A percentile compares a stretch with the other conserved stretches of the same genome.
Conservation (phyloP, 2,888 invertebrate species). For the Cremastobaeus sp. region DNA sequence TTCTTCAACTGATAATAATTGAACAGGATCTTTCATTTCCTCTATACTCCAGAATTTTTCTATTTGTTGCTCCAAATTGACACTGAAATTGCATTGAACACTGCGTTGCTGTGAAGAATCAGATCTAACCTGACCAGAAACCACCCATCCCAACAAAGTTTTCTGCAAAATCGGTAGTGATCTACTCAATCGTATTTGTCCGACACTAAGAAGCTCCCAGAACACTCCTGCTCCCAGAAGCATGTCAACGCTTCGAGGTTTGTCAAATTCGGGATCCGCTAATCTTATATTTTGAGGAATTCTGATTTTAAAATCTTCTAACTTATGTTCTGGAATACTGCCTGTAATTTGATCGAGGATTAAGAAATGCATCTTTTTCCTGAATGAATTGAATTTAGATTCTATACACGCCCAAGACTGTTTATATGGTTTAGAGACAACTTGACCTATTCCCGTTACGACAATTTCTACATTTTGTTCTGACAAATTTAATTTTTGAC, state of each 20-base stretch:
- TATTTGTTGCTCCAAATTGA: slow-evolving; percentile 30
- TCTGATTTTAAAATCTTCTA: not conserved
- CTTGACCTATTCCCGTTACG: slow-evolving; percentile 1
- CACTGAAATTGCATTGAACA: not conserved
- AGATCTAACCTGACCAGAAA: slow-evolving; percentile 32
- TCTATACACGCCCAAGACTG: not conserved
- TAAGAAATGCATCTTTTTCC: not conserved
- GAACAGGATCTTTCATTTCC: slow-evolving; percentile 12
- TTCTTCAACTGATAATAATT: slow-evolving; percentile 54
- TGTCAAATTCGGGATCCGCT: slow-evolving; percentile 12
- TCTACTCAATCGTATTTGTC: slow-evolving; percentile 6
- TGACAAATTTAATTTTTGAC: not conserved
- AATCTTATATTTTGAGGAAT: slow-evolving; percentile 16
- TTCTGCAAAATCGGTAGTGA: slow-evolving; percentile 34
- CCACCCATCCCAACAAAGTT: slow-evolving; percentile 38
- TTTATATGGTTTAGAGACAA: not conserved
- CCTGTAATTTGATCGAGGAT: slow-evolving; percentile 5
- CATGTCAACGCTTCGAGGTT: slow-evolving; percentile 1
- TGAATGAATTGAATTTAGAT: slow-evolving; percentile 7
- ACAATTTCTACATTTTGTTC: not conserved
- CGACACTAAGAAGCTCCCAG: slow-evolving; percentile 9
- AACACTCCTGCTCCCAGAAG: slow-evolving; percentile 22
- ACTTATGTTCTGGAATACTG: not conserved
- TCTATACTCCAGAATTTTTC: slow-evolving; percentile 61
- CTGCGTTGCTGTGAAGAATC: not conserved